phyloP scores from a whole-genome alignment of 2,888 invertebrate genomes.

The Agriopis leucophaearia region DNA sequence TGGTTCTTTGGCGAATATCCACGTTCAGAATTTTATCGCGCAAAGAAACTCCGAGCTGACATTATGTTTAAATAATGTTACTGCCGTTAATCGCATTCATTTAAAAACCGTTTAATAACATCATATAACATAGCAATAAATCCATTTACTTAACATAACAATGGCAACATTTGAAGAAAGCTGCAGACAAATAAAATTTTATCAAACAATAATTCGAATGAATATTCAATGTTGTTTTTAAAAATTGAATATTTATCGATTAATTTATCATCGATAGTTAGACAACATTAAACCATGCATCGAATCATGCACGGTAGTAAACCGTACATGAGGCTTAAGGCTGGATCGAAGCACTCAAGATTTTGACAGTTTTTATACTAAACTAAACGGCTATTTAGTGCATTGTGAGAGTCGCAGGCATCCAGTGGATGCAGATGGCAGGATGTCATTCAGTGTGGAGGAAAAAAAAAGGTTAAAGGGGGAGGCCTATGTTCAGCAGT shows the following conservation, averaged over 20 bases:
- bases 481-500: too few relatives aligned
- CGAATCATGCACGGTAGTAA: too few relatives aligned
- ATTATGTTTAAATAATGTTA: neutral
- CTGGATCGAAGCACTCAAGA: neutral
- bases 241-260: conserved; percentile 17
- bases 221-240: neutral
- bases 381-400: too few relatives aligned
- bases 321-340: conserved; percentile 24
- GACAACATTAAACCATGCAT: conserved; percentile 3
- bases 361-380: neutral
- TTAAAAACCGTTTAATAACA: neutral
- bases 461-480: too few relatives aligned
- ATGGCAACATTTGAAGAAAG: conserved; percentile 16
- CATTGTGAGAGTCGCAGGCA: too few relatives aligned
- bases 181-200: conserved; percentile 14
- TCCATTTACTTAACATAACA: neutral
- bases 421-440: too few relatives aligned
- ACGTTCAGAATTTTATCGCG: too few relatives aligned
- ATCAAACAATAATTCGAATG: neutral
- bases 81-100: neutral
- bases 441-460: too few relatives aligned
- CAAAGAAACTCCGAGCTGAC: too few relatives aligned
- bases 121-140: neutral
- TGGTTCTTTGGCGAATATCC: too few relatives aligned
- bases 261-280: neutral